Evolutionary conservation across 2,888 invertebrate species (phyloP).

Genomic region (Drosophila infuscata): DNA sequence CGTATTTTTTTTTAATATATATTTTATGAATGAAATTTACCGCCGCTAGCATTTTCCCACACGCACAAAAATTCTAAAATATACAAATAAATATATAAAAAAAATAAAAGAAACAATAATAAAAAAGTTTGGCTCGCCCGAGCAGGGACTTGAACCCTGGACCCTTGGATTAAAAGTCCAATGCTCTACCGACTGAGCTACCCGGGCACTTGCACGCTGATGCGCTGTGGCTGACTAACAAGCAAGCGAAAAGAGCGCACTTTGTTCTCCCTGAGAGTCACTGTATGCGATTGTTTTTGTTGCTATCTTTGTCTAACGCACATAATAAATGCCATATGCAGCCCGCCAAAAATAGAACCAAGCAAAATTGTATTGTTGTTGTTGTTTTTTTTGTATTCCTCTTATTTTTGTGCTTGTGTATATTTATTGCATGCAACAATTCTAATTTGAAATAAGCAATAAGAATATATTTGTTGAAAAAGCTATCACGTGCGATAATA

Average conservation of each 20-base stretch:
- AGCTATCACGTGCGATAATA: constrained; percentile 2
- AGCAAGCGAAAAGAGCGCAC: constrained; percentile 44
- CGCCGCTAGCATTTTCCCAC: constrained; percentile 69
- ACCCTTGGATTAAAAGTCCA: constrained; percentile 86
- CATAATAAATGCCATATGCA: constrained; percentile 15
- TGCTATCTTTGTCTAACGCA: constrained; percentile 41
- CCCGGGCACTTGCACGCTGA: constrained; percentile 67
- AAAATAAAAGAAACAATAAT: constrained; percentile 2
- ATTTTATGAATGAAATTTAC: constrained; percentile 67
- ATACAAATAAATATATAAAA: constrained; percentile 12
- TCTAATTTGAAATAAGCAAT: constrained; percentile 4
- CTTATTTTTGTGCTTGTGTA: background rate
- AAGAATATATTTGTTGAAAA: constrained; percentile 4
- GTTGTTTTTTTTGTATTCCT: constrained; percentile 19
- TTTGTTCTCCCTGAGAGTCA: constrained; percentile 13
- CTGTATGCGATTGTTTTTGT: constrained; percentile 31
- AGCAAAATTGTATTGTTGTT: constrained; percentile 11
- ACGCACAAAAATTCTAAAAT: constrained; percentile 14
- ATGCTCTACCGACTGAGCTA: constrained; percentile 86
- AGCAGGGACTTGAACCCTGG: constrained; percentile 86
- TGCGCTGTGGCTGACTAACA: constrained; percentile 36
- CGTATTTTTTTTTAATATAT: constrained; percentile 11
- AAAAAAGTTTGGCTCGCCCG: constrained; percentile 77
- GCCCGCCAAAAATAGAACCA: constrained; percentile 34
- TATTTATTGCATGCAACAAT: constrained; percentile 23